Evolutionary conservation across 2,888 invertebrate genomes (phyloP), one percentile per base, ranked within the genome.

Genomic region (Salpingus planirostris): DNA sequence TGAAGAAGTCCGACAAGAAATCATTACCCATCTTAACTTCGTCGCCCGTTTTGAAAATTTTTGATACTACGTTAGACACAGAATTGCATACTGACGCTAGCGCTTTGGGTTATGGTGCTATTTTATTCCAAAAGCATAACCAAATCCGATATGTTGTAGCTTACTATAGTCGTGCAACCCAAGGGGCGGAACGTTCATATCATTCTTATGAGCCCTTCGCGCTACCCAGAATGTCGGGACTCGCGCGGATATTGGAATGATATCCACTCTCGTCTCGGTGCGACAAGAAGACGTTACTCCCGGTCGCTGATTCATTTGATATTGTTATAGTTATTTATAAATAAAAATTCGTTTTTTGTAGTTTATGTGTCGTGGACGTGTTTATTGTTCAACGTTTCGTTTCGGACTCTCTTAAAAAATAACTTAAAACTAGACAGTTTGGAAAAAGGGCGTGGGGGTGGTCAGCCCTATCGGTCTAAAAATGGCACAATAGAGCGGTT

Each of bases 141-240:
- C 32, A 25, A 6, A 25, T 29, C 3, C 5, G 27, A 7, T 27
- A 31, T 24, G 31, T 31, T 5, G 35, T 56, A 3, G 42, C 33
- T 5, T 55, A 47, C 27, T 42, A 33, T 13, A 50, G 47, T 13
- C 42, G 44, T 18, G 36, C 36, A 13, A 36, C 54, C 2, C 43
- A 40, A 3, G 24, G 25, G 13, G 2, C 48, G 47, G 31, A 49
- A 36, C 10, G 36, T 44, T 7, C 30, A 38, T 43, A 47, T 30
- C 46, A 50, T 11, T 46, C 48, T 2, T 45, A 50, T 6, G 55
- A 57, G n/a, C n/a, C n/a, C n/a, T n/a, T n/a, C n/a, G n/a, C n/a
- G n/a, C n/a, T n/a, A n/a, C n/a, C n/a, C n/a, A n/a, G n/a, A n/a
- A n/a, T n/a, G n/a, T n/a, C n/a, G n/a, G n/a, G n/a, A n/a, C n/a